phyloP scores from a whole-genome alignment of 2,888 invertebrate species.

The Mythimna albipuncta region DNA sequence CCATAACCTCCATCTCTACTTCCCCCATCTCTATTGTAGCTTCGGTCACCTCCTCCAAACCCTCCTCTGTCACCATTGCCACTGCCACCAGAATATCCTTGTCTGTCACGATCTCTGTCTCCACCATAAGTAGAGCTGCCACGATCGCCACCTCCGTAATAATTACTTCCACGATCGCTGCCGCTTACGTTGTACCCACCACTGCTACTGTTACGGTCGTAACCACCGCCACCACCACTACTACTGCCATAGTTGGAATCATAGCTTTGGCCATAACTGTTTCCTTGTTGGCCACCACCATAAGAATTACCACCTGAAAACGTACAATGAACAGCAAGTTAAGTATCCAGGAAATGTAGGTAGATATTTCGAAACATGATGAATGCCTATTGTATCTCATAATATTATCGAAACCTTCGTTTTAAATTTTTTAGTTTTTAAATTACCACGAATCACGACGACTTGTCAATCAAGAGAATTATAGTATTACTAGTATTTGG shows the following conservation, averaged over 20 bases:
- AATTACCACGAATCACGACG: background rate
- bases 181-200: slow-evolving; percentile 67
- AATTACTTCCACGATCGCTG: slow-evolving; percentile 78
- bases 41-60: slow-evolving; percentile 86
- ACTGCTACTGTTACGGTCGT: slow-evolving; percentile 64
- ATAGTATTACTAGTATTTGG: background rate
- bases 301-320: slow-evolving; percentile 77
- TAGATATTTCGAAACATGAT: background rate
- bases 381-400: background rate
- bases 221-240: slow-evolving; percentile 68
- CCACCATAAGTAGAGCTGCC: slow-evolving; percentile 80
- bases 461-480: background rate
- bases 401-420: background rate
- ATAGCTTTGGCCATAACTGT: slow-evolving; percentile 81
- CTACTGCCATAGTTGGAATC: slow-evolving; percentile 79
- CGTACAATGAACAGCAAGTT: background rate
- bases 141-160: slow-evolving; percentile 80
- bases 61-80: slow-evolving; percentile 81
- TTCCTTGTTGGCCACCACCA: slow-evolving; percentile 76
- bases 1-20: slow-evolving; percentile 91
- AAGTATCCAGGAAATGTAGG: background rate
- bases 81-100: slow-evolving; percentile 80
- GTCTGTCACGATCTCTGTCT: slow-evolving; percentile 81
- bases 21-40: slow-evolving; percentile 91
- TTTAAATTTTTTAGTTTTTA: no score